Evolutionary conservation across 2,888 invertebrate species (phyloP), one percentile per base, ranked within the genome.

Genomic region (Drosophila anomalata): DNA sequence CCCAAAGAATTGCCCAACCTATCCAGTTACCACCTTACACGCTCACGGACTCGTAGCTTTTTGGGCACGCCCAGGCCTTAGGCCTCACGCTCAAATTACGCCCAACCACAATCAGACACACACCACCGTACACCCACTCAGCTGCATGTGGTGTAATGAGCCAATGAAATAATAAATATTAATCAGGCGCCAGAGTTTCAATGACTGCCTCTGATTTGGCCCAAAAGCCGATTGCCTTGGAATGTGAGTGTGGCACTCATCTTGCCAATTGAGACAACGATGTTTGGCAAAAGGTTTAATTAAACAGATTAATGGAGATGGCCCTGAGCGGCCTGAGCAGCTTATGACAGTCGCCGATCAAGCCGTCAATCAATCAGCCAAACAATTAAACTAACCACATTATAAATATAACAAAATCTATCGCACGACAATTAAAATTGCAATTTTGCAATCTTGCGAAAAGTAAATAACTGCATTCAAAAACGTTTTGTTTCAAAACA

Each of bases 91-190:
- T 70, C 60, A 24, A 47, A 51, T 70, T 70, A 68, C 68, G 36
- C 24, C 29, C 50, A 41, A 60, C 62, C 58, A 42, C 58, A 58
- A 42, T 51, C 52, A 22, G 9, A 14, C 26, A 22, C 48, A 31
- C 8, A 55, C 31, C 52, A 22, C 41, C 69, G 29, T 29, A 29
- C 29, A 54, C 44, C 51, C 47, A 41, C 62, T 24, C 22, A 44
- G 53, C 7, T 17, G 48, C 39, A 44, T 54, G 68, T 46, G 69
- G 50, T 59, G 65, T 73, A 73, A 72, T 66, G 72, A 65, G 66
- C 66, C 57, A 66, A 71, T 71, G 72, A 73, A 72, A 72, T 73
- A 73, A 73, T 73, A 73, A 73, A 73, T 68, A 74, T 68, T 74
- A 73, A 74, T 68, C 74, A 74, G 73, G 61, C 58, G 68, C 31